Base-by-base conservation (phyloP, 2,888 invertebrate species). In the Oligia latruncula region DNA sequence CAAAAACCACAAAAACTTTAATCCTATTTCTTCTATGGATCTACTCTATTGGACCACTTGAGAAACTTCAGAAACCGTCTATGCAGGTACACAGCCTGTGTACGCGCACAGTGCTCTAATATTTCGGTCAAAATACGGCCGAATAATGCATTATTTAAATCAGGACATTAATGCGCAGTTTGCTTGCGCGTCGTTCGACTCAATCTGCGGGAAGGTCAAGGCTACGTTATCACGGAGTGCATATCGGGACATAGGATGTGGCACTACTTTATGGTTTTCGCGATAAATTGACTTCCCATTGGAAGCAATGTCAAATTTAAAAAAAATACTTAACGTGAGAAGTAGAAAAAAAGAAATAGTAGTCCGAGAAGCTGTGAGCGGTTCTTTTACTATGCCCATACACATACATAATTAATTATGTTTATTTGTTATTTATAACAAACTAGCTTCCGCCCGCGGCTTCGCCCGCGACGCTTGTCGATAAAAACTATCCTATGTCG, bases 191-290 rank as follows among this genome's bases (percentile, higher is more conserved):
- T 78, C 58, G 13, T 58, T 55, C 60, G 35, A 46, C 43, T 52
- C 20, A n/a, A 65, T 65, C 35, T 46, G 52, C 4, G n/a, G 43
- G 20, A 83, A 84, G 80, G 80, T 72, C 84, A 82, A 84, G 85
- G 82, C n/a, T 58, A 49, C 62, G 29, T 64, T 80, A 84, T 82
- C 81, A 58, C 49, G 23, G 35, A 49, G n/a, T 80, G 17, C 55
- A 40, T 43, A 62, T 60, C 62, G 35, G 58, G 17, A 46, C 23
- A 46, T 68, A 62, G 84, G 80, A 80, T 70, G 43, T 68, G 46
- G 15, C 23, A 35, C 15, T 43, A 49, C n/a, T 49, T 2, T 15
- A n/a, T 83, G 46, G 43, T 83, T 52, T 46, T 49, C n/a, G 55
- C 55, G 55, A 77, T 81, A 64, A 83, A 23, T 68, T 17, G n/a